phyloP scores from a whole-genome alignment of 2,797 vertebrate species.

The Argya squamiceps region DNA sequence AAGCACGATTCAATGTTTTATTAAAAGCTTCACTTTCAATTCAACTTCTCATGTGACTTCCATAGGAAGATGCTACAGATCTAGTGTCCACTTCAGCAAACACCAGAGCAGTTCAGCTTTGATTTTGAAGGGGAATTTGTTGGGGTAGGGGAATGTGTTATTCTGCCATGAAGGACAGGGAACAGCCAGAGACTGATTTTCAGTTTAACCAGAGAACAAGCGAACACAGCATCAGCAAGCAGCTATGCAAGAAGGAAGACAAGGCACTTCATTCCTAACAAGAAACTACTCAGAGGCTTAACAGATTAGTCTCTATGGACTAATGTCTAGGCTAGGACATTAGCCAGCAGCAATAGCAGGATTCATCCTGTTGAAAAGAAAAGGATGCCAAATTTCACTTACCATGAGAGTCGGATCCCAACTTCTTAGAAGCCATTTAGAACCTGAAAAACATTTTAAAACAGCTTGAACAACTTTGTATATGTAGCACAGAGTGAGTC shows the following conservation, averaged over 20 bases:
- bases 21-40: background rate
- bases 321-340: background rate
- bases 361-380: background rate
- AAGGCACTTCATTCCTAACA: background rate
- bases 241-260: background rate
- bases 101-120: background rate
- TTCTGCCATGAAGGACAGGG: background rate
- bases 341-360: background rate
- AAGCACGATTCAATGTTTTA: background rate
- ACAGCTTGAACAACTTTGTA: background rate
- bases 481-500: background rate
- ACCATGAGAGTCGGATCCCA: constrained; percentile 92
- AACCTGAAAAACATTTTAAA: constrained; percentile 81
- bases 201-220: background rate
- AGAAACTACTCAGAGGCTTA: background rate
- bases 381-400: constrained; percentile 60
- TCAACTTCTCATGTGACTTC: background rate
- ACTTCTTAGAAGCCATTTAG: constrained; percentile 99
- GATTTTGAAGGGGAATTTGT: background rate
- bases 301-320: background rate
- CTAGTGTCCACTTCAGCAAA: background rate
- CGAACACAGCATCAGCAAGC: background rate
- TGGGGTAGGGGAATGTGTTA: background rate
- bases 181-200: background rate
- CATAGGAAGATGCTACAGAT: background rate